Conservation (phyloP, 2,888 invertebrate genomes). For the Lamellibrachia satsuma region DNA sequence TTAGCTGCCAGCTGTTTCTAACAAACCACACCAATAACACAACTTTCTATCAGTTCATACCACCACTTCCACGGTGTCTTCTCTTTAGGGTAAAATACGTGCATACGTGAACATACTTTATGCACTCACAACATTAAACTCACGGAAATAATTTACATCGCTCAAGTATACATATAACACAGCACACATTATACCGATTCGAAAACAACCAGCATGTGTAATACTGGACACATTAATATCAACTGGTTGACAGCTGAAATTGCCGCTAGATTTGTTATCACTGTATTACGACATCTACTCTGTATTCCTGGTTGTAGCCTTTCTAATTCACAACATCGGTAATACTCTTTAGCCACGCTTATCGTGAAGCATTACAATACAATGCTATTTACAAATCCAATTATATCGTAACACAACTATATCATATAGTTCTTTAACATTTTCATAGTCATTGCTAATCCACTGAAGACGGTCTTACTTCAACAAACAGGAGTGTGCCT, state of each 20-base stretch:
- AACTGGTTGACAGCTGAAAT: neutral
- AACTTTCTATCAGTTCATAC: neutral
- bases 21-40: neutral
- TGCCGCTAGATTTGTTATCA: neutral
- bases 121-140: neutral
- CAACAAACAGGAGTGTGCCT: neutral
- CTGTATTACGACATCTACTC: neutral
- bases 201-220: neutral
- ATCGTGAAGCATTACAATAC: neutral
- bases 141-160: neutral
- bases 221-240: neutral
- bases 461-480: neutral
- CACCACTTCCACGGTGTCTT: neutral
- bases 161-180: neutral
- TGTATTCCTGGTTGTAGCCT: neutral
- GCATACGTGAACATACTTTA: neutral
- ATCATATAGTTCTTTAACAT: neutral
- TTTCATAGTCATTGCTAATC: neutral
- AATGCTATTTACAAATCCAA: neutral
- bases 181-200: neutral
- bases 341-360: neutral
- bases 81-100: neutral
- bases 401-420: neutral
- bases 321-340: neutral
- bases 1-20: too few species aligned